phyloP scores from a whole-genome alignment of 92 coral and sea anemone genomes.

The Chrysogorgia sp. region DNA sequence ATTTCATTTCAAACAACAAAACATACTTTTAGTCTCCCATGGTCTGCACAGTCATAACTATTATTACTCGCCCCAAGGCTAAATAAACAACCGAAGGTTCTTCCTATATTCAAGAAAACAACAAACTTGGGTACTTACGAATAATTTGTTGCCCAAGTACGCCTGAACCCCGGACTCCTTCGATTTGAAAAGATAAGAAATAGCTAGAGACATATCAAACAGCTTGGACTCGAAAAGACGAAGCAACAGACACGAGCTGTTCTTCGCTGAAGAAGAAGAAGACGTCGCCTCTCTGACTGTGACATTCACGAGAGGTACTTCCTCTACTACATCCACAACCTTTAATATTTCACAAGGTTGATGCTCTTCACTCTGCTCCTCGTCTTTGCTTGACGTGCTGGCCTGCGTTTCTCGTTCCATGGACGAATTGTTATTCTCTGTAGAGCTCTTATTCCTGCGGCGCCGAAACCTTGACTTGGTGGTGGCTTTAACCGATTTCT shows the following conservation, averaged over 20 bases:
- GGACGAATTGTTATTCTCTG: conserved; percentile 26
- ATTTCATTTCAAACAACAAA: background rate
- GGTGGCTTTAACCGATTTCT: conserved; percentile 12
- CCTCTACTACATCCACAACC: background rate
- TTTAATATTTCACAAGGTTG: background rate
- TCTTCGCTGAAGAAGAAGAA: conserved; percentile 3
- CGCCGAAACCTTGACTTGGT: conserved; percentile 21
- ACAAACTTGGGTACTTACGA: conserved; percentile 72
- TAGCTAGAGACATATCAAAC: conserved; percentile 97
- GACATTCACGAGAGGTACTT: conserved; percentile 4
- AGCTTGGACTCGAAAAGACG: conserved; percentile 93
- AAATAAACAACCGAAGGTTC: background rate
- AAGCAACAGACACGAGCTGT: conserved; percentile 52
- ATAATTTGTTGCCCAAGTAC: conserved; percentile 93
- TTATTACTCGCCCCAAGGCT: background rate
- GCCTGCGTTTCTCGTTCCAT: background rate
- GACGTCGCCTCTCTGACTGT: background rate
- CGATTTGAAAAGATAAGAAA: conserved; percentile 94
- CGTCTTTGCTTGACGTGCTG: background rate
- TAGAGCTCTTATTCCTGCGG: conserved; percentile 11
- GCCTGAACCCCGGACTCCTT: conserved; percentile 96
- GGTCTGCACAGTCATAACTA: background rate
- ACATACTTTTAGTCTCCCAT: background rate
- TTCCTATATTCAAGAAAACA: background rate
- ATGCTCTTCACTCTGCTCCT: background rate